Conservation (phyloP, 2,797 vertebrate genomes). For the Chromis chromis region DNA sequence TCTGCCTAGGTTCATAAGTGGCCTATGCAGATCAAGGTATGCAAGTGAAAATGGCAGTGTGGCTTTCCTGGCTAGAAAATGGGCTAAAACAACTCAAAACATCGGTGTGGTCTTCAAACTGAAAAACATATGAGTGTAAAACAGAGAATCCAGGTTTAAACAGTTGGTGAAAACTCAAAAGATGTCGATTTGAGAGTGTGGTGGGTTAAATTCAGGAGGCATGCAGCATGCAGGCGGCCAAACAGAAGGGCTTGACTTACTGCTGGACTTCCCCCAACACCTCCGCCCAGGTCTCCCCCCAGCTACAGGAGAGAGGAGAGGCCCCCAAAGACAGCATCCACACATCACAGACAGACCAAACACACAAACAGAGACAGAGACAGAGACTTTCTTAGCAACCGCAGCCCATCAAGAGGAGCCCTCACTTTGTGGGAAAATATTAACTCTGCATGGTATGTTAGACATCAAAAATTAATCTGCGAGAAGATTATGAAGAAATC, state of each 20-base stretch:
- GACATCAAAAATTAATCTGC: constrained; percentile 28
- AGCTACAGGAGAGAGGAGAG: constrained; percentile 89
- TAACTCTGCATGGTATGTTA: constrained; percentile 19
- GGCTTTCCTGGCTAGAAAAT: not conserved
- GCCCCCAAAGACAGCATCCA: constrained; percentile 76
- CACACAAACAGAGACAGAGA: constrained; percentile 71
- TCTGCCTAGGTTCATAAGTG: no score
- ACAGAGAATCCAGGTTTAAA: constrained; percentile 16
- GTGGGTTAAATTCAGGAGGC: constrained; percentile 44
- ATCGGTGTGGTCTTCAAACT: not conserved
- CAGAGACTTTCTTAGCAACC: constrained; percentile 75
- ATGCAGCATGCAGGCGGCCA: constrained; percentile 72
- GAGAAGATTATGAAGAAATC: constrained; percentile 19
- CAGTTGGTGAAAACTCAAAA: not conserved
- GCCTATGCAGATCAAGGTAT: no score
- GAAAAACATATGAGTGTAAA: not conserved
- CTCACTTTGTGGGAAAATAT: constrained; percentile 34
- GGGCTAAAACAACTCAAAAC: constrained; percentile 40
- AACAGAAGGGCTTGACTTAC: constrained; percentile 92
- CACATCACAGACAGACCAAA: constrained; percentile 69
- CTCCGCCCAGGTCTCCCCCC: constrained; percentile 99
- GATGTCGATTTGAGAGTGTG: constrained; percentile 9
- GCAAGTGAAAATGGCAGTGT: no score
- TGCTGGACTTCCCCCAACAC: constrained; percentile 99
- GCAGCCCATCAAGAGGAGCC: constrained; percentile 59